phyloP scores from a whole-genome alignment of 2,888 invertebrate species.

The Sepioteuthis lessoniana region DNA sequence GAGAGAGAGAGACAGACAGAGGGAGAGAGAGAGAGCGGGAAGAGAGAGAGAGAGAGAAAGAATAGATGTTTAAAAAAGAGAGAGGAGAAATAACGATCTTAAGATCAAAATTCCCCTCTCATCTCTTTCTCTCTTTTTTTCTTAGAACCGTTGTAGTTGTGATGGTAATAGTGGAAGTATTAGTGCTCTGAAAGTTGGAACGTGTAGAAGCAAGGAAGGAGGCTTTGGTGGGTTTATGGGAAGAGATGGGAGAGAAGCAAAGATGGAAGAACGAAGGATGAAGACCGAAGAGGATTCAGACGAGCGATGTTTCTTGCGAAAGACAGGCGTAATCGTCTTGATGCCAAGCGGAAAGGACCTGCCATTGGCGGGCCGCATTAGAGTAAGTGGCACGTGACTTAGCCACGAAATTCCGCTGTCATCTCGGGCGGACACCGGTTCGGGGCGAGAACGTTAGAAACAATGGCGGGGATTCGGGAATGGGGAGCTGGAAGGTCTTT shows the following conservation, averaged over 20 bases:
- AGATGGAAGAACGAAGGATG: neutral
- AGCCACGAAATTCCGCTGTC: conserved; percentile 23
- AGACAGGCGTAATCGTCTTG: conserved; percentile 33
- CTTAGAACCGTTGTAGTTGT: neutral
- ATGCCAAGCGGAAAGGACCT: conserved; percentile 33
- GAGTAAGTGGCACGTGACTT: conserved; percentile 33
- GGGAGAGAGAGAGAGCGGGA: neutral
- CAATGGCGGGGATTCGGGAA: conserved; percentile 1
- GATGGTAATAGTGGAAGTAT: neutral
- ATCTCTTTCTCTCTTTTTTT: too few relatives aligned
- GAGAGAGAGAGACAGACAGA: neutral
- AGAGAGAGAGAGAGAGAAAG: neutral
- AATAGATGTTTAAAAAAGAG: neutral
- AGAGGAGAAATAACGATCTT: neutral
- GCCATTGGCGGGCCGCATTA: conserved; percentile 33
- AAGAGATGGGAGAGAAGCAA: neutral
- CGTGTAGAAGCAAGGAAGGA: conserved; percentile 33
- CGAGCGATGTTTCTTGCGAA: conserved; percentile 20
- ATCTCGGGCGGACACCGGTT: conserved; percentile 33
- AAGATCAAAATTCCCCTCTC: neutral
- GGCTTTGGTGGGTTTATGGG: neutral
- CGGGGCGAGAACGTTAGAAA: neutral
- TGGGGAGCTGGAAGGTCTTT: neutral
- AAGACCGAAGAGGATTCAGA: neutral
- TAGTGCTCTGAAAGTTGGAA: neutral